Evolutionary conservation across 2,113 vertebrate genomes (phyloP), one percentile per base, ranked within the genome.

Genomic region (Ophiodon elongatus): DNA sequence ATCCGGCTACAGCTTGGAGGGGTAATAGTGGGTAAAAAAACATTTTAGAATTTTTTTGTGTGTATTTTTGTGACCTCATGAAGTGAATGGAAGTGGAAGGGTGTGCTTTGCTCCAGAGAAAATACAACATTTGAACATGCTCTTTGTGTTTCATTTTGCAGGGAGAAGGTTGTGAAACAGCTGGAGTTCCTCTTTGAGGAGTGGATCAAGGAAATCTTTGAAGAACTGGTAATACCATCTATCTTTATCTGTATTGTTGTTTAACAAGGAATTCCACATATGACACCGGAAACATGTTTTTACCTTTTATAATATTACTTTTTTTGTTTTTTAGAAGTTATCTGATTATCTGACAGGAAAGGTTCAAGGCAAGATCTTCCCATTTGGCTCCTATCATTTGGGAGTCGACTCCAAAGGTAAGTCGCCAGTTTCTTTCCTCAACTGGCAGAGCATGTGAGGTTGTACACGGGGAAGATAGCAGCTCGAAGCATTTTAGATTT

Each of bases 281-380:
- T 47, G 21, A 60, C 2, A 7, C 10, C 37, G 23, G 4, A 52
- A 63, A 23, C 25, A 54, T 66, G 14, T 21, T 37, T 3, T 56
- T 35, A 6, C 27, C n/a, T 13, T 33, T 73, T 33, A 7, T 15
- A 37, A 50, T 6, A 11, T 15, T 29, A 37, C 25, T 33, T 73
- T 6, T 25, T 50, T 25, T 14, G 8, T 6, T 13, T 57, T 73
- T 10, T 72, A 98, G 97, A 97, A 98, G 93, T 92, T 98, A 91
- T 97, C 97, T 3, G 94, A 96, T 63, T 96, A 95, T 45, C 93
- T 97, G 86, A 97, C 96, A 84, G 97, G 97, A 86, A 97, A 95
- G 21, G 96, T 97, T 85, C 96, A 96, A 89, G 97, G 97, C 73
- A 98, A 97, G 94, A 96, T 98, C 91, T 97, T 98, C 94, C 97